phyloP scores from a whole-genome alignment of 1,140 invertebrate genomes.

The Aphis gossypii region DNA sequence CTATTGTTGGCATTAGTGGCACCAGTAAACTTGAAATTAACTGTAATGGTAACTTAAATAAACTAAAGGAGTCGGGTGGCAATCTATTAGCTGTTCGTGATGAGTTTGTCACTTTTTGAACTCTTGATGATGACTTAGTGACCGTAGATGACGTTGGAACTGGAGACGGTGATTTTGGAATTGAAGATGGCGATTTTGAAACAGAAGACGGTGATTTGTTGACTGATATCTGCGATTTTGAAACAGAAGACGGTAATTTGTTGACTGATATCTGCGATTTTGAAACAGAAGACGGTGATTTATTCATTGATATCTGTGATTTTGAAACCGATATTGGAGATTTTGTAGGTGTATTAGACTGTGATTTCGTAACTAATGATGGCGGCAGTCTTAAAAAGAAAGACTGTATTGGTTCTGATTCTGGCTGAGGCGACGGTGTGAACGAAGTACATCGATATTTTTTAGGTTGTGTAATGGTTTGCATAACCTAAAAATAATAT shows the following conservation, averaged over 20 bases:
- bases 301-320: neutral
- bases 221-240: no score
- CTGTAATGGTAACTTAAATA: neutral
- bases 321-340: neutral
- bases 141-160: neutral
- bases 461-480: neutral
- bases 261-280: no score
- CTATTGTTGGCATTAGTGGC: neutral
- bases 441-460: slow-evolving; percentile 14
- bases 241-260: no score
- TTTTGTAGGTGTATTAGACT: neutral
- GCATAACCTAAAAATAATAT: slow-evolving; percentile 23
- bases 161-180: neutral
- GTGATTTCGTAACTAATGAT: neutral
- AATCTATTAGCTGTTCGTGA: neutral
- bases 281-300: no score
- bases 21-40: neutral
- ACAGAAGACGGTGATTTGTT: neutral
- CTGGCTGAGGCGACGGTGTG: neutral
- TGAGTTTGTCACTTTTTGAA: neutral
- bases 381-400: neutral
- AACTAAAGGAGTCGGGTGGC: neutral
- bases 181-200: neutral
- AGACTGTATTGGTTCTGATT: neutral
- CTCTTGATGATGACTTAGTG: neutral